Percentiles rank a stretch among this genome's conserved stretches.
phyloP scores from a whole-genome alignment of 2,888 invertebrate species.

The Formica aserva region DNA sequence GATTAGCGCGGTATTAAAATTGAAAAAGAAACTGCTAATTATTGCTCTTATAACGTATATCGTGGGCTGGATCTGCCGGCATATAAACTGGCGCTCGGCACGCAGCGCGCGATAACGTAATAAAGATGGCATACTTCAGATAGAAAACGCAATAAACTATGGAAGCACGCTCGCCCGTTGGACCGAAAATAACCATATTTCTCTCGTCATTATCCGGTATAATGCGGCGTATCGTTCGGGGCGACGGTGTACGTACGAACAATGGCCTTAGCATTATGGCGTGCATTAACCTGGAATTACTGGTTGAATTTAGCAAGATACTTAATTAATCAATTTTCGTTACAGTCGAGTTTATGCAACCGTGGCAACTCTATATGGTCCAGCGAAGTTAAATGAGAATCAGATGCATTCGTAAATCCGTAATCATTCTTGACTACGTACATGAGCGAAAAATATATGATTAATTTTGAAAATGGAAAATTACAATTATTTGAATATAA shows the following conservation, averaged over 20 bases:
- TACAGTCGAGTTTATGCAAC: conserved; percentile 39
- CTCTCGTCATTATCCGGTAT: conserved; percentile 69
- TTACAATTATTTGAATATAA: neutral
- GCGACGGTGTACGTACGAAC: conserved; percentile 48
- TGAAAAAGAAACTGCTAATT: conserved; percentile 80
- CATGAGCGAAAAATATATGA: neutral
- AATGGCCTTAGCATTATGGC: conserved; percentile 57
- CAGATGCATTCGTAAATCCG: conserved; percentile 22
- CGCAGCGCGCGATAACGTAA: conserved; percentile 79
- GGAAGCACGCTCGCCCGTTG: conserved; percentile 71
- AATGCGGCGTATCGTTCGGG: conserved; percentile 66
- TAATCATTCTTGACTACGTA: neutral
- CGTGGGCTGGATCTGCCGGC: conserved; percentile 73
- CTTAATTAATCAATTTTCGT: conserved; percentile 58
- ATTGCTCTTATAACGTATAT: conserved; percentile 77
- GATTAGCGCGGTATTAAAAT: conserved; percentile 77
- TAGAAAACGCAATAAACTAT: conserved; percentile 79
- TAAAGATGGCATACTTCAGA: conserved; percentile 81
- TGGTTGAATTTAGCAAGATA: conserved; percentile 56
- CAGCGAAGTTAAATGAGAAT: conserved; percentile 20
- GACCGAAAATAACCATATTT: conserved; percentile 76
- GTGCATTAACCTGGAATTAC: conserved; percentile 67
- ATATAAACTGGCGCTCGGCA: conserved; percentile 77
- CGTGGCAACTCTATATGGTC: conserved; percentile 23
- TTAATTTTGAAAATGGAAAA: neutral